Base-by-base conservation (phyloP, 2,113 vertebrate genomes). In the Diglossa brunneiventris region DNA sequence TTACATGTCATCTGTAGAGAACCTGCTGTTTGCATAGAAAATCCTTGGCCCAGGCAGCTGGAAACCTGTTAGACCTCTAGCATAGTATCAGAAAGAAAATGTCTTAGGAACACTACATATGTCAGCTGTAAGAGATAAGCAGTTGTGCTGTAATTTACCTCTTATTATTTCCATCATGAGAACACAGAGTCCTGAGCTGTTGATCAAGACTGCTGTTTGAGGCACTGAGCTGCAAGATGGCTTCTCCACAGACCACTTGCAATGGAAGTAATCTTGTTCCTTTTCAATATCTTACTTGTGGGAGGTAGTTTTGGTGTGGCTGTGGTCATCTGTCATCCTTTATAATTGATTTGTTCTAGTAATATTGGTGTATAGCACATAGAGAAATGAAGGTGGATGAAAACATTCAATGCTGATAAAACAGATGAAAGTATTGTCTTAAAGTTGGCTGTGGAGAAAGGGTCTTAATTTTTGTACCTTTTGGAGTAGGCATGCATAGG, bases 271-370 rank as follows among this genome's bases (percentile, higher is more conserved):
- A 81, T 92, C 80, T 37, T 31, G 41, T 78, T 95, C 85, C 35
- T 72, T 89, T 93, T 61, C 90, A 61, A 24, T 78, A 56, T 61
- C 69, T 80, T 27, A 35, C 68, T 70, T 72, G 77, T 61, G 73
- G 64, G 83, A 90, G 90, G 63, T 78, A 59, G n/a, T 74, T 90
- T 95, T 87, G 80, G 74, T 73, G 66, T 75, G 88, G 49, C 66
- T 87, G 31, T 84, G 88, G 90, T 91, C 68, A 76, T 92, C 85
- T 93, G 46, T 95, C 86, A 92, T 93, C 92, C 88, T 83, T 94
- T 58, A 55, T 80, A 92, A 95, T 94, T 92, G 79, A 96, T 96
- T 93, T 75, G 56, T 92, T 96, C 75, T 78, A 63, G 88, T 94
- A 81, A 90, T 88, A 78, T 31, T 44, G 61, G 55, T 86, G 76